These are phyloP conservation scores for Pao palembangensis DNA, from an alignment of 2,113 vertebrate species.

Conservation along the genomic window DNA sequence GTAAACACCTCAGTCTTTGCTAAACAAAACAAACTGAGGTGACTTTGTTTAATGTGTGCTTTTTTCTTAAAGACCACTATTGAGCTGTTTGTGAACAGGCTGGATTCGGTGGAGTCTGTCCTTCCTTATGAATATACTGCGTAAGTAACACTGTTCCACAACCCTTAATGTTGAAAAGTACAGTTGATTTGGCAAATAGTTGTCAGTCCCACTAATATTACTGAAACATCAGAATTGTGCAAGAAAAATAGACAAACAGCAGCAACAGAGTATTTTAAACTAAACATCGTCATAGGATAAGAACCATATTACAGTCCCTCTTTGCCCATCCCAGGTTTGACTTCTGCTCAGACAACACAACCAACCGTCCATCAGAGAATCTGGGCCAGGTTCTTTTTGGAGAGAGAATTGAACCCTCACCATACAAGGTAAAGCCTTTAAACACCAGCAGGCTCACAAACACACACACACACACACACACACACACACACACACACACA, in stretches of 20 bases:
- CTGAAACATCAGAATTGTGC: no score
- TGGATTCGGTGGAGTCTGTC: slow-evolving; percentile 94
- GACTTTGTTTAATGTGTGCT: slow-evolving; percentile 4
- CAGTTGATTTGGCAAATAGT: no score
- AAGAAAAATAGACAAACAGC: no score
- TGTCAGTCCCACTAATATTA: no score
- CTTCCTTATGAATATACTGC: slow-evolving; percentile 92
- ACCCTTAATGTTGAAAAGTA: no score
- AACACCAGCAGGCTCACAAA: no score
- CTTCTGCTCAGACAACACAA: slow-evolving; percentile 81
- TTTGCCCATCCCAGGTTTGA: slow-evolving; percentile 81
- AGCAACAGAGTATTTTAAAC: no score
- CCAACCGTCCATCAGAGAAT: slow-evolving; percentile 91
- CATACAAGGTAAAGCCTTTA: slow-evolving; percentile 81
- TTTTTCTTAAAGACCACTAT: slow-evolving; percentile 78
- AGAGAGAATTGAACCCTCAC: slow-evolving; percentile 90
- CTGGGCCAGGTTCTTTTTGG: slow-evolving; percentile 92
- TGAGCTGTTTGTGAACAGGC: slow-evolving; percentile 90
- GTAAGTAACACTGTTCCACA: slow-evolving; percentile 73
- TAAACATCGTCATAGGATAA: no score
- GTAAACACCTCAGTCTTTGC: background rate
- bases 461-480: background rate
- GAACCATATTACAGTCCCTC: no score
- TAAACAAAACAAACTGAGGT: no score
- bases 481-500: background rate